phyloP scores from a whole-genome alignment of 2,113 vertebrate genomes.

The Chaetodon auriga region DNA sequence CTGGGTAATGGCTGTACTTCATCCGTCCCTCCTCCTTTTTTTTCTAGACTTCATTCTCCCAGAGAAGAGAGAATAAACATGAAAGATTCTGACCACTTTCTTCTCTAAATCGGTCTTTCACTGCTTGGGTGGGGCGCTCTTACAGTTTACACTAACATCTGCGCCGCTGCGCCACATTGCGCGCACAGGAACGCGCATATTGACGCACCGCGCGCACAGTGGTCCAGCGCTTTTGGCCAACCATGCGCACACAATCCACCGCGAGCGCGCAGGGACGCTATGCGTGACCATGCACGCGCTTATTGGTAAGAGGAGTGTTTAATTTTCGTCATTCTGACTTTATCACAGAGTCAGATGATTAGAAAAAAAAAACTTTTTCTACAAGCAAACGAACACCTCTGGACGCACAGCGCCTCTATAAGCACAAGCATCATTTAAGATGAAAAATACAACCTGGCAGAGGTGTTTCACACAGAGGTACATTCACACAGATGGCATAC shows the following conservation, averaged over 20 bases:
- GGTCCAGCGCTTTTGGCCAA: background rate
- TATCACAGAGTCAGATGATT: conserved; percentile 6
- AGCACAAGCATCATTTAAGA: background rate
- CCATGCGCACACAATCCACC: background rate
- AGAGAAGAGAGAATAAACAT: conserved; percentile 57
- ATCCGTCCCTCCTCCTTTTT: conserved; percentile 16
- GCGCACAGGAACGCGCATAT: conserved; percentile 3
- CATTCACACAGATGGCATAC: conserved; percentile 63
- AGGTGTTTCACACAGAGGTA: conserved; percentile 60
- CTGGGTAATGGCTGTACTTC: background rate
- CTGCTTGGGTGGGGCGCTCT: conserved; percentile 62
- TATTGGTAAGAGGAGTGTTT: conserved; percentile 7
- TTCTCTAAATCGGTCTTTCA: conserved; percentile 60
- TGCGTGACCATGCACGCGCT: background rate
- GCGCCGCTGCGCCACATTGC: conserved; percentile 26
- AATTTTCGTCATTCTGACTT: conserved; percentile 8
- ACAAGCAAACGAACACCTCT: background rate
- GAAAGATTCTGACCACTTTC: conserved; percentile 40
- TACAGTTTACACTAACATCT: conserved; percentile 50
- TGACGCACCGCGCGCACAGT: conserved; percentile 2
- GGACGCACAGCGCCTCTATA: background rate
- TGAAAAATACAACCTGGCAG: background rate
- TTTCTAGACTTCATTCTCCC: conserved; percentile 32
- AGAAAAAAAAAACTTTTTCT: background rate
- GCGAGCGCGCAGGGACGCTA: background rate